These are phyloP conservation scores for Anneissia japonica DNA, from an alignment of 35 echinoderm and acorn worm genomes.

Conservation along the genomic window DNA sequence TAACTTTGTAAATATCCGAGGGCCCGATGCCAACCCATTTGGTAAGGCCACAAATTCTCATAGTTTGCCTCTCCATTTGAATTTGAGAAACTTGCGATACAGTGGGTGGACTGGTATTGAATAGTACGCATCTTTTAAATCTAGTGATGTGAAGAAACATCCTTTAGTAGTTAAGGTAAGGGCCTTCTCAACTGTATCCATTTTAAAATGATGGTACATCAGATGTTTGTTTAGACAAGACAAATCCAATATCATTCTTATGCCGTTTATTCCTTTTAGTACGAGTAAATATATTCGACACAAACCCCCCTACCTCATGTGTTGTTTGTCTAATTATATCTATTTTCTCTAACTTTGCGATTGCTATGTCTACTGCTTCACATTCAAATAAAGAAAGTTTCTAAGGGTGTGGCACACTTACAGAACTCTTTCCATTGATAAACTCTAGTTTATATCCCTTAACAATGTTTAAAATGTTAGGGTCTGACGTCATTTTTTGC, in stretches of 20 bases:
- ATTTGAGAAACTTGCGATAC: constrained; percentile 44
- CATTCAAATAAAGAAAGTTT: background rate
- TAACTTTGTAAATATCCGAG: constrained; percentile 58
- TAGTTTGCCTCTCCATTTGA: constrained; percentile 21
- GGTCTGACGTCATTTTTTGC: constrained; percentile 14
- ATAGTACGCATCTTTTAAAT: constrained; percentile 72
- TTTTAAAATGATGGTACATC: constrained; percentile 30
- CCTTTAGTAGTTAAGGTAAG: background rate
- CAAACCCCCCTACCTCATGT: background rate
- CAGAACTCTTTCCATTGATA: constrained; percentile 1
- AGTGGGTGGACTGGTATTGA: constrained; percentile 46
- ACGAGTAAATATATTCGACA: constrained; percentile 39
- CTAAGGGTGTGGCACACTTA: background rate
- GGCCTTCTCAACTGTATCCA: constrained; percentile 33
- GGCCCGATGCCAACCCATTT: constrained; percentile 52
- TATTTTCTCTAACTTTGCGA: background rate
- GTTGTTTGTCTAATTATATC: constrained; percentile 11
- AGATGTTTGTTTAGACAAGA: constrained; percentile 1
- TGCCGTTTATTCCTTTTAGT: constrained; percentile 26
- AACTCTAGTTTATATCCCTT: constrained; percentile 33
- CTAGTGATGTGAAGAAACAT: constrained; percentile 46
- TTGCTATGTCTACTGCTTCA: background rate
- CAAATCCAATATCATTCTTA: constrained; percentile 32
- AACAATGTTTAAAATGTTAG: constrained; percentile 8
- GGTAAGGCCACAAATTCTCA: constrained; percentile 50